These are phyloP conservation scores for Eupithecia subfuscata DNA, from an alignment of 2,888 invertebrate species.

Conservation along the genomic window DNA sequence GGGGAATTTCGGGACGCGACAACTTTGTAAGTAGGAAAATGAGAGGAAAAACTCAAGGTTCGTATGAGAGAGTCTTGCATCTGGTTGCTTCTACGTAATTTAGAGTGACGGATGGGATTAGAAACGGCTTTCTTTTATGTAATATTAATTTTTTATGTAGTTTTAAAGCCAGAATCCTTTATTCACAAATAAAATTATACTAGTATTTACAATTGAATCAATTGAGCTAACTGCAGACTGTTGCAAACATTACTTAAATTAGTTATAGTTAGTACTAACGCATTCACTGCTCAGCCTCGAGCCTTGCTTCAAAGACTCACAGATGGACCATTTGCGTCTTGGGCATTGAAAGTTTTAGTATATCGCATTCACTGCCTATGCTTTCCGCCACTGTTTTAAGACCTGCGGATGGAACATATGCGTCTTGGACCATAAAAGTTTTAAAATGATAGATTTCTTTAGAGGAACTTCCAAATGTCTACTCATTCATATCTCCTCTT, in stretches of 20 bases:
- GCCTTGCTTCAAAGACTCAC: no score
- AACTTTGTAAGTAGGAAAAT: constrained; percentile 40
- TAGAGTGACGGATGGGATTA: background rate
- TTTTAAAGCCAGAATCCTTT: no score
- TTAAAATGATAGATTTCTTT: background rate
- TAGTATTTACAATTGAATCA: no score
- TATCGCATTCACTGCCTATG: no score
- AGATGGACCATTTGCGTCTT: background rate
- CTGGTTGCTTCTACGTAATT: constrained; percentile 5
- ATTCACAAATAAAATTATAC: no score
- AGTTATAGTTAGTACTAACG: no score
- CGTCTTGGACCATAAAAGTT: no score
- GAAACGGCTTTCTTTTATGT: background rate
- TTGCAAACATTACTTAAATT: no score
- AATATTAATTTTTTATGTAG: background rate
- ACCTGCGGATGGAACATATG: no score
- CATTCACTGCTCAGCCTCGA: background rate
- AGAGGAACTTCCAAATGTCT: background rate
- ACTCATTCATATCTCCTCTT: background rate
- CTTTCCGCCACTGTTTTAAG: no score
- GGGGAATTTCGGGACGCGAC: constrained; percentile 46
- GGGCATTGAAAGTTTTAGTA: background rate
- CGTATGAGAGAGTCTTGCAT: background rate
- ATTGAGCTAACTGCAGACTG: no score
- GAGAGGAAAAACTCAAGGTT: constrained; percentile 36